Base-by-base conservation (phyloP, 2,888 invertebrate species). In the Boloria selene region DNA sequence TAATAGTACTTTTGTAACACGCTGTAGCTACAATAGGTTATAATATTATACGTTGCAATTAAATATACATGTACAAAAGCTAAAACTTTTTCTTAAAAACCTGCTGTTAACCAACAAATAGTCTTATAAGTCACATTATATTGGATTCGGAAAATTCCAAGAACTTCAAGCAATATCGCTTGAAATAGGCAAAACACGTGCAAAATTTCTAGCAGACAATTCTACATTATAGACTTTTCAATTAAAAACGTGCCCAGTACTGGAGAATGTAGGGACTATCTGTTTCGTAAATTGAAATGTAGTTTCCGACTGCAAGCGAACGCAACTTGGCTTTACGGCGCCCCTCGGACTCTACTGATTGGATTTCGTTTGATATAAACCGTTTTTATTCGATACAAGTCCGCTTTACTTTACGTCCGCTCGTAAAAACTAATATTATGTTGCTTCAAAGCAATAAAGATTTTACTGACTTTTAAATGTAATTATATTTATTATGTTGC, bases 401-500 rank as follows among this genome's bases (percentile, higher is more conserved):
- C 49, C 59, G 38, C 17, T 16, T 56, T 45, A 56, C 10, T 59
- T 59, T 49, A 49, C 31, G 59, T 47, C 13, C 31, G 16, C 49
- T 17, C 49, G 49, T 59, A 49, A 47, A 59, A 49, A 16, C 38
- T 59, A 38, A 49, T 59, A 59, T n/a, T n/a, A 59, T 26, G 38
- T 17, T 31, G 47, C 14, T 49, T 17, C 59, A 49, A 49, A 2
- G n/a, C 22, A 44, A 26, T 45, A 56, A 56, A 56, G 22, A 45
- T 49, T 59, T 59, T 59, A 59, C 16, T 17, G 49, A 13, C 26
- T 44, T 56, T 56, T 56, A 56, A 56, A 56, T 56, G 22, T 59
- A 49, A 31, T 59, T 59, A 49, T 59, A 31, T 17, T 47, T 26
- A 22, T 22, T 22, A n/a, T n/a, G n/a, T n/a, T n/a, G n/a, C n/a